Conservation (phyloP, 2,113 vertebrate species). For the Atherinomorus stipes region DNA sequence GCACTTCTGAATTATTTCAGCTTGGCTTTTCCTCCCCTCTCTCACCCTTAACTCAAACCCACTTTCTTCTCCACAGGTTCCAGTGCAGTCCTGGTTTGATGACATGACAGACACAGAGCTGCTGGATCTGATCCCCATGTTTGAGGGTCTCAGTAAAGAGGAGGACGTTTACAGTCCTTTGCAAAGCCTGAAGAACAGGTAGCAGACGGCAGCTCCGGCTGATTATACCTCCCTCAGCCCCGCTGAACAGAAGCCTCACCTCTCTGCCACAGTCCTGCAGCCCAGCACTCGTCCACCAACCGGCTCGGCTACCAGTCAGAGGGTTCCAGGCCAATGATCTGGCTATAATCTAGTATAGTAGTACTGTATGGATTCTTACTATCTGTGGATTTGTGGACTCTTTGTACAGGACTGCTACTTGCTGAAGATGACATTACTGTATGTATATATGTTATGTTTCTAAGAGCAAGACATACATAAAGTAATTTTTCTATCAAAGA, state of each 20-base stretch:
- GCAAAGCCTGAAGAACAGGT: slow-evolving; percentile 94
- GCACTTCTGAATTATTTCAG: slow-evolving; percentile 14
- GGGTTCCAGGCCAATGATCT: slow-evolving; percentile 38
- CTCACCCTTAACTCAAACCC: slow-evolving; percentile 30
- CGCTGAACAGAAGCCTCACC: slow-evolving; percentile 32
- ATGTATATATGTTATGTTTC: slow-evolving; percentile 80
- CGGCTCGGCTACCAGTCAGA: slow-evolving; percentile 5
- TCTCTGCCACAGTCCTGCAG: slow-evolving; percentile 26
- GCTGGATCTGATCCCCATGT: slow-evolving; percentile 96
- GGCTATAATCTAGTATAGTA: slow-evolving; percentile 13
- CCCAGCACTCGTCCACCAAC: slow-evolving; percentile 3
- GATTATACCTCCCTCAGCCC: slow-evolving; percentile 14
- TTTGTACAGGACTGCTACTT: slow-evolving; percentile 71
- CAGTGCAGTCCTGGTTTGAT: slow-evolving; percentile 99
- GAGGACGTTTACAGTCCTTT: slow-evolving; percentile 92
- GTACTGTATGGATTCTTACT: slow-evolving; percentile 33
- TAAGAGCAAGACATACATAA: slow-evolving; percentile 81
- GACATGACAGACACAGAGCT: slow-evolving; percentile 98
- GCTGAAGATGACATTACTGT: slow-evolving; percentile 67
- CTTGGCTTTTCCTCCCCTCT: neutral
- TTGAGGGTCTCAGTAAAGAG: slow-evolving; percentile 95
- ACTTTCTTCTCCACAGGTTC: slow-evolving; percentile 84
- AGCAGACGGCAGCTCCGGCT: slow-evolving; percentile 79
- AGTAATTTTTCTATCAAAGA: slow-evolving; percentile 82
- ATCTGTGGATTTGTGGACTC: slow-evolving; percentile 53